A percentile compares a stretch with the other conserved stretches of the same genome.
These are phyloP conservation scores for Dendrolimus kikuchii DNA, from an alignment of 1,140 invertebrate genomes.

Conservation along the genomic window DNA sequence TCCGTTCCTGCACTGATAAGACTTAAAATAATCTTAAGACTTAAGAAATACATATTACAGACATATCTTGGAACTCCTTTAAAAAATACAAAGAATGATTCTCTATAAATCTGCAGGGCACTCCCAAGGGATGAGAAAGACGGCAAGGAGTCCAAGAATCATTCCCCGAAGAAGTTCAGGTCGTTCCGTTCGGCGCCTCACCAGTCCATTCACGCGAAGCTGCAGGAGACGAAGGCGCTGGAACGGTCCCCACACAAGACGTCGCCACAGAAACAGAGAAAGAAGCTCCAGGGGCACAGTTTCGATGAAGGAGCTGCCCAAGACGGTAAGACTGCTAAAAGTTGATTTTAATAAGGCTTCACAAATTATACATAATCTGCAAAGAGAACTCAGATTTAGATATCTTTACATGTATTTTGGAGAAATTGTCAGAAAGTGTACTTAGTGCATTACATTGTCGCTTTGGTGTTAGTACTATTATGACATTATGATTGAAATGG, in stretches of 20 bases:
- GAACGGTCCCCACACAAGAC: slow-evolving; percentile 65
- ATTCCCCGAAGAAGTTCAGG: slow-evolving; percentile 76
- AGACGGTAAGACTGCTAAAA: slow-evolving; percentile 35
- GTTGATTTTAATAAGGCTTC: no score
- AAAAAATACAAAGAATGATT: neutral
- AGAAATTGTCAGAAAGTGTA: no score
- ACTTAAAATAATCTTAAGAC: neutral
- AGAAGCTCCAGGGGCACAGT: slow-evolving; percentile 68
- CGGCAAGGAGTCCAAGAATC: slow-evolving; percentile 83
- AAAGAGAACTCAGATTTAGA: no score
- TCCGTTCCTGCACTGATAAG: no score
- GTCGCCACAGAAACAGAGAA: slow-evolving; percentile 66
- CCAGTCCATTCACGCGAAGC: slow-evolving; percentile 69
- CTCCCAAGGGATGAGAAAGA: slow-evolving; percentile 91
- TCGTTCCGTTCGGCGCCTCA: slow-evolving; percentile 69
- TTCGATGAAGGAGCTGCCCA: slow-evolving; percentile 62
- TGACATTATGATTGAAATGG: no score
- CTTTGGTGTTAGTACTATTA: no score
- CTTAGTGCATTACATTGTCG: no score
- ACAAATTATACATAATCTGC: no score
- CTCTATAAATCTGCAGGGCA: slow-evolving; percentile 67
- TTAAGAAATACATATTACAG: neutral
- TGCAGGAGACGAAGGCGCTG: slow-evolving; percentile 63
- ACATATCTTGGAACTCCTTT: neutral
- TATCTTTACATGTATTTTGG: no score